A percentile compares a stretch with the other conserved stretches of the same genome.
phyloP scores from a whole-genome alignment of 2,888 invertebrate species.

The Pterostichus madidus region DNA sequence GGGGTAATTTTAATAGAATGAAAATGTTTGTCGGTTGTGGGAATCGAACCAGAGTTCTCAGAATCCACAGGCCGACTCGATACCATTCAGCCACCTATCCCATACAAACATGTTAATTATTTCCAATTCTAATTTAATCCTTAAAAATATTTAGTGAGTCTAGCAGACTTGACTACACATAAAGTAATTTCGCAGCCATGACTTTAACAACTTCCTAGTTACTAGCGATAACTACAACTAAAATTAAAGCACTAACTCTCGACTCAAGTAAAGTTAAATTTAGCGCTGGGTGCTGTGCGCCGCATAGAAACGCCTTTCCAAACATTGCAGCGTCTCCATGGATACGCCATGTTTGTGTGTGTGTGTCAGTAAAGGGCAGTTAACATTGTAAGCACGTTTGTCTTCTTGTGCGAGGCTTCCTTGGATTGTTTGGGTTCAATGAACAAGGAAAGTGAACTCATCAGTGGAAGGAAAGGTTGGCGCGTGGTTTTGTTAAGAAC shows the following conservation, averaged over 20 bases:
- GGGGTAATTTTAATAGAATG: no score
- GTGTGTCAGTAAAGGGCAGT: constrained; percentile 35
- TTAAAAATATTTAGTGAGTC: background rate
- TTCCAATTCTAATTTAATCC: background rate
- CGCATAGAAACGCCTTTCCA: constrained; percentile 4
- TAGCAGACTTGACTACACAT: background rate
- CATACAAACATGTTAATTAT: no score
- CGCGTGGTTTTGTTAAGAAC: no score
- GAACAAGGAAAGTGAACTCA: constrained; percentile 5
- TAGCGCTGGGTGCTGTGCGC: background rate
- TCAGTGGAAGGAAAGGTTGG: no score
- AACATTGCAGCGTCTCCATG: background rate
- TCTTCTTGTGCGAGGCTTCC: constrained; percentile 26
- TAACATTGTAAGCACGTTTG: constrained; percentile 39
- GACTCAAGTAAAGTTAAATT: constrained; percentile 3
- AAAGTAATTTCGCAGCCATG: background rate
- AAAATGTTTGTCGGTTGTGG: no score
- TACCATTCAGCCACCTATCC: no score
- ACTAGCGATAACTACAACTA: constrained; percentile 13
- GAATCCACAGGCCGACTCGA: no score
- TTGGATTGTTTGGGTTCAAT: constrained; percentile 27
- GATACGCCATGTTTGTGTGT: background rate
- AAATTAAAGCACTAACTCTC: background rate
- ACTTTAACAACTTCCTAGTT: background rate
- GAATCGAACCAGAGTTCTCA: no score